Base-by-base conservation (phyloP, 1,140 invertebrate species). In the Ganaspis sp. region DNA sequence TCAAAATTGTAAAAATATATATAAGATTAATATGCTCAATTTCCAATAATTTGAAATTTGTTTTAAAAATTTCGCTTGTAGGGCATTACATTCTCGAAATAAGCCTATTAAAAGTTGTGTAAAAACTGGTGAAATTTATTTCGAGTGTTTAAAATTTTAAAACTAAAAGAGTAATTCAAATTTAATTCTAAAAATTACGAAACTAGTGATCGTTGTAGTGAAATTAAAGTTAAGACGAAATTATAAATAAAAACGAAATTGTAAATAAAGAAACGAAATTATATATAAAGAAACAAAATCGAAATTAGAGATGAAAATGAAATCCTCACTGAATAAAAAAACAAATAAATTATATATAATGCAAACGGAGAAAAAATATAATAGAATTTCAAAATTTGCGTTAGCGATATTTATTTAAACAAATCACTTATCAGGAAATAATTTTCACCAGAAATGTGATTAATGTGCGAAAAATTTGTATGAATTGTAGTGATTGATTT, bases 31-130 rank as follows among this genome's bases (percentile, higher is more conserved):
- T 26, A 64, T 64, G 58, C 58, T 64, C 58, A 64, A 64, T 64
- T 64, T 64, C 29, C 15, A 64, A 15, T 64, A 64, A 26, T 64
- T 64, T 64, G 4, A 58, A 29, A n/a, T 64, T 64, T 64, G 11
- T 64, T 64, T 64, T 23, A 64, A 34, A 29, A n/a, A 64, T 29
- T n/a, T 64, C 5, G 58, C 58, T 34, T 15, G 23, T 29, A 64
- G 23, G 15, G 12, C 29, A 64, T 8, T n/a, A 34, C 5, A 45
- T 45, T 45, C 15, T 45, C 42, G 12, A 45, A 45, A 15, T 45
- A 45, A 45, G 42, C 2, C 38, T 40, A 45, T 12, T 45, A 45
- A 45, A 45, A 45, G 12, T 15, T 15, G 15, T 45, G n/a, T 49
- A 17, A 17, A 17, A 49, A n/a, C n/a, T 49, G 45, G 45, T 49